These are phyloP conservation scores for Gephyroberyx darwinii DNA, from an alignment of 2,797 vertebrate species.

Conservation along the genomic window DNA sequence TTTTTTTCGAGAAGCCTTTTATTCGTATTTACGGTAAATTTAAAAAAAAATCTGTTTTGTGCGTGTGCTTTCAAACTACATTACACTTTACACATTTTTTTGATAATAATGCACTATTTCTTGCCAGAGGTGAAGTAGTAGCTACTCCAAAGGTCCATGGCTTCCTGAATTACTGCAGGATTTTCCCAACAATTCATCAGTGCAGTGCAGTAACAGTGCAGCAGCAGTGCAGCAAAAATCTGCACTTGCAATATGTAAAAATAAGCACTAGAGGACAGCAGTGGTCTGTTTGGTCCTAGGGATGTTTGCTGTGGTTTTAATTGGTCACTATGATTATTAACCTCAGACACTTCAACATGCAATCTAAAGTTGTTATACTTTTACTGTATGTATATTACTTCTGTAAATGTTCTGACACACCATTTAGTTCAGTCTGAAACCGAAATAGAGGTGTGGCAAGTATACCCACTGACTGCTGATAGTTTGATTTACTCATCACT, in stretches of 20 bases:
- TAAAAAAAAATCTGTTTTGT: too few species aligned
- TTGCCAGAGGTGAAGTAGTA: background rate
- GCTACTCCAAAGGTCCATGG: background rate
- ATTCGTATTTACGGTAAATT: conserved; percentile 33
- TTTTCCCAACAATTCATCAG: background rate
- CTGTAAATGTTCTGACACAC: too few species aligned
- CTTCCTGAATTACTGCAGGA: background rate
- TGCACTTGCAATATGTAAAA: background rate
- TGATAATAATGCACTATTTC: background rate
- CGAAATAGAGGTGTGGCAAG: background rate
- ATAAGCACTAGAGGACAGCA: conserved; percentile 9
- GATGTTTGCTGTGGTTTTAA: too few species aligned
- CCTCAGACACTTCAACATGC: background rate
- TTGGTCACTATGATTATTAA: background rate
- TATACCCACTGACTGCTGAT: background rate
- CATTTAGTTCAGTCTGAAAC: too few species aligned
- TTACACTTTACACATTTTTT: background rate
- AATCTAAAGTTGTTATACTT: background rate
- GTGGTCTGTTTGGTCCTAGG: background rate
- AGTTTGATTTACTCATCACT: background rate
- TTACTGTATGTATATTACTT: too few species aligned
- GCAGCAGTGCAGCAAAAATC: background rate
- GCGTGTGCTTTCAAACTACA: background rate
- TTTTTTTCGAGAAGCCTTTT: background rate
- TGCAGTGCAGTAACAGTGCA: background rate